Percentiles rank a stretch among this genome's conserved stretches.
These are phyloP conservation scores for Synergus umbraculus DNA, from an alignment of 2,888 invertebrate species.

Conservation along the genomic window DNA sequence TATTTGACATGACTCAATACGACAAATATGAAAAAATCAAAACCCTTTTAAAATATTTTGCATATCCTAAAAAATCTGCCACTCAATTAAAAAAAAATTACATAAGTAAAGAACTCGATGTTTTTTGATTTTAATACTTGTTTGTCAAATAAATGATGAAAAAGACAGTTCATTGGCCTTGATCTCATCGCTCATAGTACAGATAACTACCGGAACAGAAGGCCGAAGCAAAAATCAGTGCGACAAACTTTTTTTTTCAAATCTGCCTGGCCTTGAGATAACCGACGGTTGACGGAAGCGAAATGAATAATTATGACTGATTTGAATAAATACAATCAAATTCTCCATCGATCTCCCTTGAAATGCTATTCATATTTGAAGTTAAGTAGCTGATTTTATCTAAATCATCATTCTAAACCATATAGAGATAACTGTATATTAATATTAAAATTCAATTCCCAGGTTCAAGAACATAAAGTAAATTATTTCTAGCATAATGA, in stretches of 20 bases:
- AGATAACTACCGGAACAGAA: slow-evolving; percentile 10
- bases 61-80: neutral
- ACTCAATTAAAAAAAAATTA: neutral
- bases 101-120: neutral
- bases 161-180: slow-evolving; percentile 3
- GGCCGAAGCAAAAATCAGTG: neutral
- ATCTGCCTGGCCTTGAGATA: slow-evolving; percentile 10
- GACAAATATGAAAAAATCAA: neutral
- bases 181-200: neutral
- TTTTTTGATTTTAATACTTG: neutral
- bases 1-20: neutral
- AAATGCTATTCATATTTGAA: slow-evolving; percentile 18
- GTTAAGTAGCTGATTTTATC: slow-evolving; percentile 11
- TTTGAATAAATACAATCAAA: slow-evolving; percentile 39
- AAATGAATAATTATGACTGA: slow-evolving; percentile 19
- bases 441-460: neutral
- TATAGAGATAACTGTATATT: neutral
- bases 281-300: slow-evolving; percentile 29
- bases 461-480: neutral
- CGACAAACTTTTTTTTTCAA: neutral
- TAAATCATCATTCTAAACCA: neutral
- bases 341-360: slow-evolving; percentile 28
- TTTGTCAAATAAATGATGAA: slow-evolving; percentile 19
- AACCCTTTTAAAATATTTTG: neutral
- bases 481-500: too few relatives aligned